Conservation (phyloP, 2,113 vertebrate species). For the Agapornis roseicollis region DNA sequence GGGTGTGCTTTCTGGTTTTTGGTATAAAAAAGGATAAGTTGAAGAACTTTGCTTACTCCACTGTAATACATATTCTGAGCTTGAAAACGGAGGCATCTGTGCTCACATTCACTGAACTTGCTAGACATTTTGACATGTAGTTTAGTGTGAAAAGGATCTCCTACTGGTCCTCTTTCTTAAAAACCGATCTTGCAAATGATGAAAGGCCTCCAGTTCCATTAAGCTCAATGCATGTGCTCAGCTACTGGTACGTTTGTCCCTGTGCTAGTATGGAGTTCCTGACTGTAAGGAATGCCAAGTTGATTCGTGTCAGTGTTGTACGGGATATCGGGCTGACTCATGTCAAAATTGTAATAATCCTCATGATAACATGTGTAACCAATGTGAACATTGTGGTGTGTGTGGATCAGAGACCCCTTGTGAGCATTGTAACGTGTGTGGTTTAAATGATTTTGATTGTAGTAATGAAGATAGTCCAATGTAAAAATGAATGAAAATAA, state of each 20-base stretch:
- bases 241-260: neutral
- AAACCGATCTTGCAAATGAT: neutral
- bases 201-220: neutral
- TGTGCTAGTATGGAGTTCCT: neutral
- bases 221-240: neutral
- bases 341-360: too few relatives aligned
- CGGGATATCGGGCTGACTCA: too few relatives aligned
- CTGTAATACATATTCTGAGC: accelerated
- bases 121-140: neutral
- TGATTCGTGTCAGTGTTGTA: too few relatives aligned
- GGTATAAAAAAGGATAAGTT: neutral
- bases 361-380: too few relatives aligned
- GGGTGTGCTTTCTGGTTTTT: neutral
- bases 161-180: neutral
- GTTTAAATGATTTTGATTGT: too few relatives aligned
- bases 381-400: too few relatives aligned
- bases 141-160: neutral
- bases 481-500: too few relatives aligned
- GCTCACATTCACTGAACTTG: neutral
- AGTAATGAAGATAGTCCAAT: too few relatives aligned
- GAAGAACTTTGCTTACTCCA: neutral
- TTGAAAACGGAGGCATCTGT: neutral
- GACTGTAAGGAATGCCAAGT: too few relatives aligned
- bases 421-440: too few relatives aligned
- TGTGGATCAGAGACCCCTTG: too few relatives aligned